Evolutionary conservation across 2,113 vertebrate species (phyloP).

Genomic region (Boulengeromyrus knoepffleri): DNA sequence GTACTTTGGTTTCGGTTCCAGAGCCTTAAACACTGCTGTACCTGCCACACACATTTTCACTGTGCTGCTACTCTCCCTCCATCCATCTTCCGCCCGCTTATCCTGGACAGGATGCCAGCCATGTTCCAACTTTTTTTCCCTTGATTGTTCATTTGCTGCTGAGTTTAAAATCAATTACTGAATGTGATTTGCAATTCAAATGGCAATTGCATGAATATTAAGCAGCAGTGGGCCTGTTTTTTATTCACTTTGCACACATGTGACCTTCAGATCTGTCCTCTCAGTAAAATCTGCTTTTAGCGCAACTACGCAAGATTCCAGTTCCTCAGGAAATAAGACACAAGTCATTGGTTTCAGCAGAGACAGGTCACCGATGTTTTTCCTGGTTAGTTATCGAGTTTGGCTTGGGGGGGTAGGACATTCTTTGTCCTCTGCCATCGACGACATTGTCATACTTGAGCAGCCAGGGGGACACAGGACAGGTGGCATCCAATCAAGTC

Average conservation of each 20-base stretch:
- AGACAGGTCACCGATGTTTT: background rate
- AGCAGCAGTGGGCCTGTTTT: background rate
- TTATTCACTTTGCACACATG: background rate
- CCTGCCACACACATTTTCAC: background rate
- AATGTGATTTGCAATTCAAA: background rate
- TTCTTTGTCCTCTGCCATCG: background rate
- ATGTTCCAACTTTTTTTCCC: background rate
- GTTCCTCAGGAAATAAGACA: background rate
- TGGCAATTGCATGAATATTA: background rate
- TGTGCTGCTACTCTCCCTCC: background rate
- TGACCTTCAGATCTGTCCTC: background rate
- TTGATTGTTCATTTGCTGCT: background rate
- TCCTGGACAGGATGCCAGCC: background rate
- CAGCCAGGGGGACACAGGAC: background rate
- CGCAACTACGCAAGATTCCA: background rate
- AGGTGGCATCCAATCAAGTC: background rate
- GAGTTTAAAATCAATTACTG: background rate
- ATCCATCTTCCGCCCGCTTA: background rate
- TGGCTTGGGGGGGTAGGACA: background rate
- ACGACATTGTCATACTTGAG: background rate
- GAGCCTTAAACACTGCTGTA: background rate
- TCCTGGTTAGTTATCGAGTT: background rate
- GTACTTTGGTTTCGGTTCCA: background rate
- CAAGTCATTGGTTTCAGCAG: background rate
- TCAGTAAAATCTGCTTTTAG: background rate